phyloP scores from a whole-genome alignment of 2,888 invertebrate species.

The Lordiphosa andalusiaca region DNA sequence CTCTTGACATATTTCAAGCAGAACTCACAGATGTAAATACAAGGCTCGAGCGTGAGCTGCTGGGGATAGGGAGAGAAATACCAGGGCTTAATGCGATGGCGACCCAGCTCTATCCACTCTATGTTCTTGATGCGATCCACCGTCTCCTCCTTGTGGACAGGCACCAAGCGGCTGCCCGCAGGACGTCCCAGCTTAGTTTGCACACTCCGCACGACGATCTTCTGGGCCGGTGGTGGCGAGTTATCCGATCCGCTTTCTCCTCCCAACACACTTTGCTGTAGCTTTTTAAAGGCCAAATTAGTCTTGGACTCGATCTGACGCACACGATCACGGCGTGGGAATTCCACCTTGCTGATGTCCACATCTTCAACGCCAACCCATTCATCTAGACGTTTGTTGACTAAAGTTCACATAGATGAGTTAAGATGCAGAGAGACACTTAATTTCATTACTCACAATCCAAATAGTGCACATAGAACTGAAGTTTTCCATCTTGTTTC shows the following conservation, averaged over 20 bases:
- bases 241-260: not conserved
- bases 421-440: not conserved
- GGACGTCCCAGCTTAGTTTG: conserved; percentile 80
- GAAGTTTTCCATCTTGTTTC: conserved; percentile 85
- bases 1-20: conserved; percentile 98
- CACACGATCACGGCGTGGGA: conserved; percentile 88
- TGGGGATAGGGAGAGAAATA: conserved; percentile 99
- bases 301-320: conserved; percentile 82
- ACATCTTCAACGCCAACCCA: conserved; percentile 98
- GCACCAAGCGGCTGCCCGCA: conserved; percentile 96
- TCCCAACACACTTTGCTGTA: conserved; percentile 78
- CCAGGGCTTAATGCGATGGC: conserved; percentile 98
- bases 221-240: too few species aligned
- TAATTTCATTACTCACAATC: conserved; percentile 89
- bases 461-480: conserved; percentile 98
- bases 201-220: not conserved
- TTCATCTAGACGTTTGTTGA: conserved; percentile 98
- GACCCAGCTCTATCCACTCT: conserved; percentile 97
- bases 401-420: conserved; percentile 80
- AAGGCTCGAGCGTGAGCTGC: conserved; percentile 91
- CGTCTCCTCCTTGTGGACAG: conserved; percentile 96
- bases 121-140: conserved; percentile 99
- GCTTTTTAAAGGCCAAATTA: conserved; percentile 89
- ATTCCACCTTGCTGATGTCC: conserved; percentile 95
- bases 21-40: conserved; percentile 99